These are phyloP conservation scores for Myrmecophaga tridactyla DNA, from an alignment of 2,113 vertebrate genomes.

Conservation along the genomic window DNA sequence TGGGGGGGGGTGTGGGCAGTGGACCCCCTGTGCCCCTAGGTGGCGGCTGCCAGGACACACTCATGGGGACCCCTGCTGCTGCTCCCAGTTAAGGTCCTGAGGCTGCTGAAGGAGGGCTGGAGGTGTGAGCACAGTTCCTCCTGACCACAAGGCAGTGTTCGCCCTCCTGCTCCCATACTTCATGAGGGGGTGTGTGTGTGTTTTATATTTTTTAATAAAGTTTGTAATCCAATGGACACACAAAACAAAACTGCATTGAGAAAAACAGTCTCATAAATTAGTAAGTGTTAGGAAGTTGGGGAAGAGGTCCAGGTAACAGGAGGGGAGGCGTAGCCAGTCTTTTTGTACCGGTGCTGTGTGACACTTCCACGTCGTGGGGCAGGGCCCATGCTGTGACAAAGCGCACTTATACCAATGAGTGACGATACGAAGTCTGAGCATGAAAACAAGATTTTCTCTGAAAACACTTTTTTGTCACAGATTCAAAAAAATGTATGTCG, in stretches of 20 bases:
- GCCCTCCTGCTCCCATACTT: slow-evolving; percentile 59
- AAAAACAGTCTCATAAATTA: slow-evolving; percentile 89
- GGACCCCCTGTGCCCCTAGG: slow-evolving; percentile 87
- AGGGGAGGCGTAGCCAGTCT: slow-evolving; percentile 67
- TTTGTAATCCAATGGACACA: slow-evolving; percentile 91
- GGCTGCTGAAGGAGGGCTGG: slow-evolving; percentile 93
- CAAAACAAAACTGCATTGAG: slow-evolving; percentile 87
- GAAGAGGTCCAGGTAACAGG: slow-evolving; percentile 52
- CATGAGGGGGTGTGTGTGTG: too few relatives aligned
- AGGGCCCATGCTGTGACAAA: slow-evolving; percentile 83
- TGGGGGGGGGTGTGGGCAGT: slow-evolving; percentile 83
- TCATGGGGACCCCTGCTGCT: slow-evolving; percentile 70
- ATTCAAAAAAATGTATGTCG: slow-evolving; percentile 91
- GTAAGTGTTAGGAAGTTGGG: slow-evolving; percentile 83
- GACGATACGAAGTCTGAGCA: slow-evolving; percentile 97
- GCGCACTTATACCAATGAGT: slow-evolving; percentile 88
- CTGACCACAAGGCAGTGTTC: slow-evolving; percentile 86
- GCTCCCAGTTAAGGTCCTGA: slow-evolving; percentile 87
- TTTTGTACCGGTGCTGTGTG: slow-evolving; percentile 81
- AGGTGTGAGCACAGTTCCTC: slow-evolving; percentile 84
- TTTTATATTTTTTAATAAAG: slow-evolving; percentile 91
- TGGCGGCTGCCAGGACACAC: slow-evolving; percentile 78
- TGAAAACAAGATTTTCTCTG: slow-evolving; percentile 97
- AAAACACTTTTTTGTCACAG: slow-evolving; percentile 98
- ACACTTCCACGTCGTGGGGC: slow-evolving; percentile 78